Base-by-base conservation (phyloP, 2,888 invertebrate genomes). In the Dicranocentrus wangi region DNA sequence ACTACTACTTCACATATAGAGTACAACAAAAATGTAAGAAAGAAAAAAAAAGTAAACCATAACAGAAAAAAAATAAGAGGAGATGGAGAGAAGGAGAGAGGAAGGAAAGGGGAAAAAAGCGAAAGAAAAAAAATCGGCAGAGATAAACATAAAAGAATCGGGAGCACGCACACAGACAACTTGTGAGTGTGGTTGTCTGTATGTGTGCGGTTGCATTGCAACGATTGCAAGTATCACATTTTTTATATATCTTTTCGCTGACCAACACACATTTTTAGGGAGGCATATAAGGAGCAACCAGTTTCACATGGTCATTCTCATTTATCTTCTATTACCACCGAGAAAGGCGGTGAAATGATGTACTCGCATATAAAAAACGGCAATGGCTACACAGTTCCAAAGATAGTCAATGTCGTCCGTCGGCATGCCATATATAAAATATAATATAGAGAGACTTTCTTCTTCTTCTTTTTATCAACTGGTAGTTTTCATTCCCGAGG, bases 301-400 rank as follows among this genome's bases (percentile, higher is more conserved):
- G 81, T 81, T 81, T 81, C 81, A 81, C 81, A 81, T 81, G 81
- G 81, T 70, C 81, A 75, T 75, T 80, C n/a, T n/a, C 81, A 75
- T 81, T 81, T 75, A 69, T 55, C 60, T 72, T 10, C 39, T n/a
- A 15, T 47, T 61, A 42, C 42, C 27, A 19, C 73, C 68, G 81
- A 81, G 81, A 81, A 81, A 75, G 63, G 75, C 69, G 63, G 69
- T 81, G 80, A 75, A 73, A 81, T 69, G 61, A 66, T 51, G 60
- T 68, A 78, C 58, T 23, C 25, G 15, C 19, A 53, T 17, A 21
- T 19, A 53, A 13, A 17, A 53, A n/a, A n/a, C 43, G 43, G n/a
- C n/a, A n/a, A n/a, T n/a, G n/a, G n/a, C n/a, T n/a, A n/a, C n/a
- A n/a, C n/a, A n/a, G n/a, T n/a, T n/a, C n/a, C n/a, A n/a, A n/a